A percentile compares a stretch with the other conserved stretches of the same genome.
Conservation (phyloP, 2,113 vertebrate species). For the Electrona antarctica region DNA sequence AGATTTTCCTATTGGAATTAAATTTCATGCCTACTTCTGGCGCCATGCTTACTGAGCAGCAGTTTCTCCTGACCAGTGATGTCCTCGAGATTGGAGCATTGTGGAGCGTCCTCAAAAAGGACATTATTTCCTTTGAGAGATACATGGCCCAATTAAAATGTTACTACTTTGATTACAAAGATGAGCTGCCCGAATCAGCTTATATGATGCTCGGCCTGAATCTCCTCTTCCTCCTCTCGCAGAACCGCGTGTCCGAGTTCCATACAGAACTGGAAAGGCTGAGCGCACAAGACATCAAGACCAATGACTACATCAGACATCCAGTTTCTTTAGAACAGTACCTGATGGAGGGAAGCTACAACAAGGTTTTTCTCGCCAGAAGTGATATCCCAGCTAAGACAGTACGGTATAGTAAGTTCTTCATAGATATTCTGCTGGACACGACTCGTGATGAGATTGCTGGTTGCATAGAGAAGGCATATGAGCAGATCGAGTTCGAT, state of each 20-base stretch:
- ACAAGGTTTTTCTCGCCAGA: slow-evolving; percentile 96
- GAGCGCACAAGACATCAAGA: slow-evolving; percentile 90
- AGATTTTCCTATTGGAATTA: slow-evolving; percentile 90
- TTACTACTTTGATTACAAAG: slow-evolving; percentile 97
- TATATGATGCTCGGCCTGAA: slow-evolving; percentile 92
- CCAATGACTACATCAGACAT: slow-evolving; percentile 94
- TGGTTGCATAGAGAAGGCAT: slow-evolving; percentile 93
- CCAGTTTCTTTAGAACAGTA: slow-evolving; percentile 93
- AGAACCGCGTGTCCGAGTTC: slow-evolving; percentile 95
- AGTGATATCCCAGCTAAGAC: slow-evolving; percentile 94
- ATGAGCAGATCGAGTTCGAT: slow-evolving; percentile 90
- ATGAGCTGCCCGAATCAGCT: slow-evolving; percentile 89
- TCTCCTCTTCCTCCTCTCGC: slow-evolving; percentile 93
- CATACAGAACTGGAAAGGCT: slow-evolving; percentile 93
- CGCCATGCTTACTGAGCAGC: slow-evolving; percentile 87
- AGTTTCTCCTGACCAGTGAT: slow-evolving; percentile 92
- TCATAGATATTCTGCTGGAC: slow-evolving; percentile 94
- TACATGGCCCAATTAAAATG: slow-evolving; percentile 97
- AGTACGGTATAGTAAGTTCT: slow-evolving; percentile 85
- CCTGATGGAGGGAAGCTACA: slow-evolving; percentile 97
- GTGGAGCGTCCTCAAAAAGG: slow-evolving; percentile 93
- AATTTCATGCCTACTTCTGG: slow-evolving; percentile 90
- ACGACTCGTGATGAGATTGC: slow-evolving; percentile 95
- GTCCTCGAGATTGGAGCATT: slow-evolving; percentile 93
- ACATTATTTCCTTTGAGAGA: slow-evolving; percentile 92